Conservation (phyloP, 2,888 invertebrate species). For the Diaprepes abbreviatus region DNA sequence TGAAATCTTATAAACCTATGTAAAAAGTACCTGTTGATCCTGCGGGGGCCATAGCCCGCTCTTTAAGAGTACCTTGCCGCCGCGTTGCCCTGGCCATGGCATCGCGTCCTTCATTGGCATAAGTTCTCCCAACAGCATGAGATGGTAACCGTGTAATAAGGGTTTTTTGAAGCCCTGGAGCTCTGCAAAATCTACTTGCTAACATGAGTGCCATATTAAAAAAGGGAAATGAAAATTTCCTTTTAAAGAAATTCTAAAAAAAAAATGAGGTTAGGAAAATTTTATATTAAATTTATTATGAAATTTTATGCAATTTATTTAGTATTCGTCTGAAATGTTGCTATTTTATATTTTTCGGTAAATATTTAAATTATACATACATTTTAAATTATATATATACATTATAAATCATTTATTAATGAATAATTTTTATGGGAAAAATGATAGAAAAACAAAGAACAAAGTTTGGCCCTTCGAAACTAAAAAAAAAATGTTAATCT, state of each 20-base stretch:
- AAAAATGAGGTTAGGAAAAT: not conserved
- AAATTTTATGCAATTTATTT: not conserved
- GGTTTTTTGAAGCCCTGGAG: conserved; percentile 54
- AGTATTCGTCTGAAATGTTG: too few species aligned
- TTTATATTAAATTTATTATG: not conserved
- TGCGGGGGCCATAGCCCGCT: conserved; percentile 82
- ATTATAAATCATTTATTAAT: too few species aligned
- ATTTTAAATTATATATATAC: too few species aligned
- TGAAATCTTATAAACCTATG: not conserved
- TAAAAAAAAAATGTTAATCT: too few species aligned
- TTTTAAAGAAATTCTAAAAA: conserved; percentile 2
- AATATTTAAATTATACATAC: too few species aligned
- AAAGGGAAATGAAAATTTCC: not conserved
- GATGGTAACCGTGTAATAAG: conserved; percentile 68
- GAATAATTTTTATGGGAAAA: too few species aligned
- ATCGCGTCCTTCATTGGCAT: conserved; percentile 70
- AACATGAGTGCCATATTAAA: conserved; percentile 61
- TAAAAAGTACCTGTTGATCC: conserved; percentile 78
- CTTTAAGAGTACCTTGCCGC: conserved; percentile 75
- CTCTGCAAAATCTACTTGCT: conserved; percentile 60
- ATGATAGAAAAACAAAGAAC: too few species aligned
- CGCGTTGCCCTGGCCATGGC: conserved; percentile 66
- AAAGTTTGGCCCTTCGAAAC: too few species aligned
- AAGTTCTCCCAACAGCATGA: conserved; percentile 69
- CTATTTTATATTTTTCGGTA: too few species aligned